A percentile compares a stretch with the other conserved stretches of the same genome.
These are phyloP conservation scores for Brevipalpus yothersi DNA, from an alignment of 1,140 invertebrate species.

Conservation along the genomic window DNA sequence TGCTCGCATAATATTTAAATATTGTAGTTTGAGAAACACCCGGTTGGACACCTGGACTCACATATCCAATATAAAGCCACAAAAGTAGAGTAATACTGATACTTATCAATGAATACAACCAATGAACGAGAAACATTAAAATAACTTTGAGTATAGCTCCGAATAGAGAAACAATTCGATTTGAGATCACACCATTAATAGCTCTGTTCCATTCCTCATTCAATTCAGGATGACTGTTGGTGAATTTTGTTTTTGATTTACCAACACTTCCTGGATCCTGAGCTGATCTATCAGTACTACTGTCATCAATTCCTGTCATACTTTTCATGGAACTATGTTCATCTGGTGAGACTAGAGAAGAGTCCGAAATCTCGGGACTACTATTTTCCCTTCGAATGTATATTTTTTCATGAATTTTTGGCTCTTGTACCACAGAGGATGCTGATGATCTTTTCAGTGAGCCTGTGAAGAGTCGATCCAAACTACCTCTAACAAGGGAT, in stretches of 20 bases:
- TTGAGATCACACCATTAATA: not conserved
- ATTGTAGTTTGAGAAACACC: slow-evolving; percentile 71
- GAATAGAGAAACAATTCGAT: slow-evolving; percentile 28
- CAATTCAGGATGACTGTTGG: slow-evolving; percentile 5
- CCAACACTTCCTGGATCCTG: not conserved
- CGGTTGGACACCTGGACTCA: slow-evolving; percentile 76
- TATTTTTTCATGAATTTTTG: not conserved
- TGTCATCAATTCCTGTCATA: not conserved
- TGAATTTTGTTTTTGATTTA: not conserved
- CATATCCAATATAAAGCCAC: slow-evolving; percentile 76
- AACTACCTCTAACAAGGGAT: slow-evolving; percentile 24
- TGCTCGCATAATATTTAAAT: slow-evolving; percentile 51
- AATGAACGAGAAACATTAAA: slow-evolving; percentile 78
- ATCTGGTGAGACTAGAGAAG: slow-evolving; percentile 12
- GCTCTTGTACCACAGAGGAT: slow-evolving; percentile 3
- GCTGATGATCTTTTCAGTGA: too few relatives aligned
- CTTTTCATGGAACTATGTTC: slow-evolving; percentile 11
- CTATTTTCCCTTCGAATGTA: not conserved
- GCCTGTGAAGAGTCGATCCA: slow-evolving; percentile 55
- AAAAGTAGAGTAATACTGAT: slow-evolving; percentile 51
- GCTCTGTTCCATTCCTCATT: not conserved
- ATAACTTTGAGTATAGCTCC: slow-evolving; percentile 42
- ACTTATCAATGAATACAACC: slow-evolving; percentile 62
- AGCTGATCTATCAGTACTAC: not conserved
- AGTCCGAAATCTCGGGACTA: not conserved